These are phyloP conservation scores for Vanessa tameamea DNA, from an alignment of 1,140 invertebrate genomes.

Conservation along the genomic window DNA sequence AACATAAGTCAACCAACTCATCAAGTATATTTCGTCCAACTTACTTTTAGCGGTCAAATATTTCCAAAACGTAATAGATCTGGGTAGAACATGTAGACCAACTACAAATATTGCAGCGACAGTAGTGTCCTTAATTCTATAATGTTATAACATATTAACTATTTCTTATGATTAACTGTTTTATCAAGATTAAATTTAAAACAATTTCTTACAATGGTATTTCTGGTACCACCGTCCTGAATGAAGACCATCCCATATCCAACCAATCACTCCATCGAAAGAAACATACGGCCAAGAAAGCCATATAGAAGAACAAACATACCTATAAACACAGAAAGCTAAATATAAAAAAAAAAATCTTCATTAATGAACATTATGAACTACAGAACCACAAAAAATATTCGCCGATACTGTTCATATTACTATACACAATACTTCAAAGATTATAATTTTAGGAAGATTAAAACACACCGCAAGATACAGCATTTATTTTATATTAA, in stretches of 20 bases:
- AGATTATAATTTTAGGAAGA: no score
- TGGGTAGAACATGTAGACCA: conserved; percentile 51
- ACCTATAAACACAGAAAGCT: conserved; percentile 43
- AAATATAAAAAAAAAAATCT: neutral
- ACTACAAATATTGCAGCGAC: conserved; percentile 56
- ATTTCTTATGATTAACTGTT: no score
- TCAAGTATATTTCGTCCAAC: conserved; percentile 17
- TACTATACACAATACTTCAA: no score
- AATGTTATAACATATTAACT: conserved; percentile 25
- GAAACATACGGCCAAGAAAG: conserved; percentile 40
- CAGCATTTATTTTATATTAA: no score
- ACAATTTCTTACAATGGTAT: conserved; percentile 46
- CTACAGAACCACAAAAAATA: no score
- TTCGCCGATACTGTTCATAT: no score
- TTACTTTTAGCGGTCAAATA: conserved; percentile 51
- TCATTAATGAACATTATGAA: neutral
- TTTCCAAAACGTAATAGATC: conserved; percentile 45
- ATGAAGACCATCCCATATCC: conserved; percentile 51
- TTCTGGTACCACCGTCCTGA: conserved; percentile 31
- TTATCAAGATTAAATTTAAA: neutral
- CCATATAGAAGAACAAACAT: conserved; percentile 41
- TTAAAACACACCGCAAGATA: no score
- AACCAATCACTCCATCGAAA: conserved; percentile 53
- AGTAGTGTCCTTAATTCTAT: conserved; percentile 61
- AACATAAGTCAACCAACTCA: no score